Percentiles rank a stretch among this genome's conserved stretches.
phyloP scores from a whole-genome alignment of 2,888 invertebrate genomes.

The Gari tellinella region DNA sequence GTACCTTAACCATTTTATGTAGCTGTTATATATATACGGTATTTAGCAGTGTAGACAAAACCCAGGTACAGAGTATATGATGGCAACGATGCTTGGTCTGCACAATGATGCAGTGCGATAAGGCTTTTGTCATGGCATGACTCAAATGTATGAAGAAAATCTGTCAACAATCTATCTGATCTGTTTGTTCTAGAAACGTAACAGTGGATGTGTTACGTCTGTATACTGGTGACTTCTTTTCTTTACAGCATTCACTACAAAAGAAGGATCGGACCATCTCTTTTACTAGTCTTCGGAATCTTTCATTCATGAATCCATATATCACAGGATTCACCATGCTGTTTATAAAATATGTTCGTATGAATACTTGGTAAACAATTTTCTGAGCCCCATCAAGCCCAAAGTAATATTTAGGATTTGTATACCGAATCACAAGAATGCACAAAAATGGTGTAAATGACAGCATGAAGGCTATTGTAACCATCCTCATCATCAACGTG shows the following conservation, averaged over 20 bases:
- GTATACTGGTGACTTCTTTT: neutral
- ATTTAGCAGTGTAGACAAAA: too few species aligned
- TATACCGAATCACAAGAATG: constrained; percentile 48
- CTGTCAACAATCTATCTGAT: too few species aligned
- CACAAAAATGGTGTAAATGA: constrained; percentile 53
- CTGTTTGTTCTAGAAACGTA: too few species aligned
- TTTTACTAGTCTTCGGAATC: constrained; percentile 46
- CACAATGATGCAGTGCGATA: too few species aligned
- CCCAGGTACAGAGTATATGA: too few species aligned
- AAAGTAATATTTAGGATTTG: constrained; percentile 34
- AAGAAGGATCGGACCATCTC: constrained; percentile 38
- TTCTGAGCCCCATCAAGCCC: constrained; percentile 23
- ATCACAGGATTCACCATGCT: constrained; percentile 58
- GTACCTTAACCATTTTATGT: too few species aligned
- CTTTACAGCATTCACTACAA: constrained; percentile 35
- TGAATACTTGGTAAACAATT: constrained; percentile 44
- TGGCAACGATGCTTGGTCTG: too few species aligned
- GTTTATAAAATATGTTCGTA: constrained; percentile 55
- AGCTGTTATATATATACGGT: too few species aligned
- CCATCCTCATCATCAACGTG: constrained; percentile 59
- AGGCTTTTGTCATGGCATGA: too few species aligned
- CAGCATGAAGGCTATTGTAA: constrained; percentile 56
- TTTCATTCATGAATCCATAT: constrained; percentile 56
- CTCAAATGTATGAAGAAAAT: too few species aligned
- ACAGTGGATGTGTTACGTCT: too few species aligned